Evolutionary conservation across 2,888 invertebrate species (phyloP), one percentile per base, ranked within the genome.

Genomic region (Trichogramma dendrolimi): DNA sequence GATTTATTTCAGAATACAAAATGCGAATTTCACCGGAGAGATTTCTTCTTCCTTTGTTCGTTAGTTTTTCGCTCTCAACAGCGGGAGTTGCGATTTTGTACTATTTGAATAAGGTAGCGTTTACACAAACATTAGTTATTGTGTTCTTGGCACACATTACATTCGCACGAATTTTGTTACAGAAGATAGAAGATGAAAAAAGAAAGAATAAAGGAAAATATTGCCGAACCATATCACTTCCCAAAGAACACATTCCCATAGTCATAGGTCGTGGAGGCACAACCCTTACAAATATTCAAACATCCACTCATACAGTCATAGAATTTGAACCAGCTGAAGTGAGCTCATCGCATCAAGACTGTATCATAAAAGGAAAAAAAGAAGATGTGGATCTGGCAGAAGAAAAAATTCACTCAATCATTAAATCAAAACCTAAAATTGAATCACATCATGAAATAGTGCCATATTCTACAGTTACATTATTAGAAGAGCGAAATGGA

Each of bases 401-500:
- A 72, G 82, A 84, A 70, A 71, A 89, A 71, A 84, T 95, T 6
- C 82, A 86, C 7, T 87, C 88, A 66, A 84, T 87, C 62, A 83
- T 91, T 2, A 79, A 81, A 1, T 87, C 87, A 70, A 87, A 90
- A 70, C 89, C 91, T 0, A 75, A 84, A 0, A 82, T 90, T 43
- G 83, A 87, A 43, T 85, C 85, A n/a, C 85, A 86, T 57, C 86
- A 84, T 65, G 82, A 91, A 52, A 82, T 80, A 62, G 86, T 94
- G 1, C 89, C 92, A 0, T 80, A 83, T 55, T 84, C 83, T 76
- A 82, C 86, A 39, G 84, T 87, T 56, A 88, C 89, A 2, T 84
- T 85, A 72, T 86, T 95, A 57, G 90, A 92, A 71, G 94, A 91
- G 1, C 80, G 85, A 55, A 86, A 86, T 57, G 92, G 92, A 1